A percentile compares a stretch with the other conserved stretches of the same genome.
Evolutionary conservation across 2,797 vertebrate species (phyloP).

Genomic region (Parotocinclus haroldoi): DNA sequence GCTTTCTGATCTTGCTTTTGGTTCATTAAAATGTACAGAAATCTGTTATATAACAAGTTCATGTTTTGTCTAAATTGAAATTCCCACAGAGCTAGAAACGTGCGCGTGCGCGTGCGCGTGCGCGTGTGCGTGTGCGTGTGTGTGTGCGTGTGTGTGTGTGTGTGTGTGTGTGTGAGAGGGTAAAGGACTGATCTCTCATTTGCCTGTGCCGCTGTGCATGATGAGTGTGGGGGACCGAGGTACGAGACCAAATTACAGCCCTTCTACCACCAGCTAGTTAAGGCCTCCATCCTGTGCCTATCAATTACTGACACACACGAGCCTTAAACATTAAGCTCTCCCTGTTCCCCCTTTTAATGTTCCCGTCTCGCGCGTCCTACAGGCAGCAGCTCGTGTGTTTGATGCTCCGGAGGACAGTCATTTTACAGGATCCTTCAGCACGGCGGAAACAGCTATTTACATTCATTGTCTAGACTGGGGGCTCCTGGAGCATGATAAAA

Average conservation of each 20-base stretch:
- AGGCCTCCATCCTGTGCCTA: conserved; percentile 36
- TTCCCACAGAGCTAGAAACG: too few relatives aligned
- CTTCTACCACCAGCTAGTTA: conserved; percentile 43
- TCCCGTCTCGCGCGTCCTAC: conserved; percentile 53
- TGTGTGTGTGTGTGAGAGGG: not conserved
- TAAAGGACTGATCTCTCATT: conserved; percentile 28
- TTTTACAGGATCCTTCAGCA: conserved; percentile 51
- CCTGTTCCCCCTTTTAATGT: conserved; percentile 59
- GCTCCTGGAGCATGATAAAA: conserved; percentile 17
- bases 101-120: not conserved
- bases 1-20: too few relatives aligned
- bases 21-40: too few relatives aligned
- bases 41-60: too few relatives aligned
- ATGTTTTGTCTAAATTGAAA: too few relatives aligned
- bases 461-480: conserved; percentile 46
- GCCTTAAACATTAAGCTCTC: conserved; percentile 42
- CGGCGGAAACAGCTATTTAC: conserved; percentile 47
- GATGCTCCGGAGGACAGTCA: conserved; percentile 61
- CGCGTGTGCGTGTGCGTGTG: not conserved
- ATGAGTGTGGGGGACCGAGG: not conserved
- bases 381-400: conserved; percentile 59
- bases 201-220: conserved; percentile 10
- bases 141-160: not conserved
- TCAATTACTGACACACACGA: conserved; percentile 43
- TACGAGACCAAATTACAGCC: conserved; percentile 50